Evolutionary conservation across 2,888 invertebrate genomes (phyloP).

Genomic region (Leptothorax acervorum): DNA sequence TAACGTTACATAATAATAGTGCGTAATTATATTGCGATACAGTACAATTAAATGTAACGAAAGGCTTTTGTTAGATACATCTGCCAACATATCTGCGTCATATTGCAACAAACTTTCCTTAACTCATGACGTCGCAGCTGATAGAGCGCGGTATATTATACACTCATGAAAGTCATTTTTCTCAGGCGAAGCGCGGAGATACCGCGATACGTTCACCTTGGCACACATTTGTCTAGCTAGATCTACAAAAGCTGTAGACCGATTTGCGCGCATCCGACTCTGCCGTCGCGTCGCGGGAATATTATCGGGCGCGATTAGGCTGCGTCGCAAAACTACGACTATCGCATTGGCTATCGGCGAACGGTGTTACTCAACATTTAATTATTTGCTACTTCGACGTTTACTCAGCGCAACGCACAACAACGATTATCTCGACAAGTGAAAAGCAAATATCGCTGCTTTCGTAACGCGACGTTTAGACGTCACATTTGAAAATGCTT

Average conservation of each 20-base stretch:
- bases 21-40: not conserved
- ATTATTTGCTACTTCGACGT: conserved; percentile 15
- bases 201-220: conserved; percentile 74
- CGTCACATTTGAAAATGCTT: not conserved
- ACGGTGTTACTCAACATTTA: conserved; percentile 31
- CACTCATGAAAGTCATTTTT: conserved; percentile 66
- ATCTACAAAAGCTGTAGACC: conserved; percentile 56
- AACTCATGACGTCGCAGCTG: not conserved
- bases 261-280: not conserved
- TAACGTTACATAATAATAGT: not conserved
- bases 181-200: conserved; percentile 47
- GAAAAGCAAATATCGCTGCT: not conserved
- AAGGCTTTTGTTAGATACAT: not conserved
- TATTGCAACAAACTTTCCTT: conserved; percentile 2
- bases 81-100: not conserved
- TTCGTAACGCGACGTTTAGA: not conserved
- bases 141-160: not conserved
- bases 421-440: not conserved
- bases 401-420: conserved; percentile 26
- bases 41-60: not conserved
- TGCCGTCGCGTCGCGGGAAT: not conserved
- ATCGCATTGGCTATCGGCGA: not conserved
- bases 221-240: conserved; percentile 70
- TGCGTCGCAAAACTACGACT: not conserved
- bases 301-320: conserved; percentile 21